Conservation (phyloP, 1,140 invertebrate genomes). For the Camponotus floridanus region DNA sequence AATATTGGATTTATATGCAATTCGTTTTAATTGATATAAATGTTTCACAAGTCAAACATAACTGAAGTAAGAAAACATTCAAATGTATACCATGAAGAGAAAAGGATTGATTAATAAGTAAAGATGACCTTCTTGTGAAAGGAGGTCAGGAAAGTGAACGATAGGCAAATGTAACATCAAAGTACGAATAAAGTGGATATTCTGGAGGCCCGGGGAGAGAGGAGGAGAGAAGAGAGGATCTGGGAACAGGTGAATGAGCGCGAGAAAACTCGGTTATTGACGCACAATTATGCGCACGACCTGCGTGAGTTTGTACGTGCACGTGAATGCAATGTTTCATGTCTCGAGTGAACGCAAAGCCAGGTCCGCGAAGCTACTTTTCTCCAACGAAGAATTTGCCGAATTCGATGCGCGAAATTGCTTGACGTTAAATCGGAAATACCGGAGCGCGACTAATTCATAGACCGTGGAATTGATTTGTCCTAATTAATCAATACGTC, state of each 20-base stretch:
- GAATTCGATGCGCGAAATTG: background rate
- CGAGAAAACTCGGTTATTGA: slow-evolving; percentile 59
- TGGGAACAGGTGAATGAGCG: slow-evolving; percentile 53
- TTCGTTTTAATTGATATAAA: no score
- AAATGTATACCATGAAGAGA: background rate
- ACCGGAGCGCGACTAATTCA: background rate
- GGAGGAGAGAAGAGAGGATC: slow-evolving; percentile 1
- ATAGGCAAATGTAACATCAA: slow-evolving; percentile 31
- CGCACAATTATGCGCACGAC: slow-evolving; percentile 45
- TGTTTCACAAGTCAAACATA: no score
- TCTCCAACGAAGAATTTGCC: background rate
- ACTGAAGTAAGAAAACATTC: background rate
- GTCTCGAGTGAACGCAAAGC: background rate
- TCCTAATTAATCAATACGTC: slow-evolving; percentile 14
- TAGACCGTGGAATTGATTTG: background rate
- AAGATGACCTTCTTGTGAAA: slow-evolving; percentile 37
- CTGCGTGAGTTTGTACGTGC: slow-evolving; percentile 26
- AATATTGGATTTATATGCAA: background rate
- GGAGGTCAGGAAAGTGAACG: slow-evolving; percentile 49
- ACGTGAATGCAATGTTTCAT: slow-evolving; percentile 27
- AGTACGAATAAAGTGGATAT: slow-evolving; percentile 15
- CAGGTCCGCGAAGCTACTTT: background rate
- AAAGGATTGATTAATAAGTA: slow-evolving; percentile 30
- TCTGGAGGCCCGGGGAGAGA: background rate
- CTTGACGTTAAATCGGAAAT: background rate